Base-by-base conservation (phyloP, 2,797 vertebrate species). In the Ceyx erithaca region DNA sequence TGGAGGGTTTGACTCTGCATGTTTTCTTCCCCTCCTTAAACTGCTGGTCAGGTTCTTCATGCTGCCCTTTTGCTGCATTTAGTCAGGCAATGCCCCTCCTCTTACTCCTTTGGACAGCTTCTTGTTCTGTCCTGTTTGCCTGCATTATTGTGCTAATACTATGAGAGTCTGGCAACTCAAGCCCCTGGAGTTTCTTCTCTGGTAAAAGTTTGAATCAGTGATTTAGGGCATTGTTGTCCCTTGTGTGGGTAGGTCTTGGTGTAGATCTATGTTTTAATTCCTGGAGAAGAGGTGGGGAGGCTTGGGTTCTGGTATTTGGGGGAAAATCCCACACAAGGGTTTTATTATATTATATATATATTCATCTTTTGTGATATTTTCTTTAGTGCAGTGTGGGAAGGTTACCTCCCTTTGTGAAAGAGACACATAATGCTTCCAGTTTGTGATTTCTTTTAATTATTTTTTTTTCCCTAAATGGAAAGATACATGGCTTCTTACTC, bases 71-170 rank as follows among this genome's bases (percentile, higher is more conserved):
- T 70, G 51, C 48, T 41, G 25, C 46, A 4, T 49, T 69, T 54
- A 23, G 30, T 28, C 4, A 6, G 22, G 15, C 41, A 54, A 3
- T 31, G 67, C 23, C 19, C 25, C 20, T 25, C 2, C 49, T 33
- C 28, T n/a, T 76, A 9, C 33, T 52, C 16, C 28, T 12, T 62
- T 31, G 31, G 28, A 14, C 17, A 4, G 16, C 35, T 43, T 28
- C 54, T 55, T 48, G 5, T 69, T 66, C 67, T 49, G 9, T n/a
- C 9, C 18, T 9, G 1, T 61, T 49, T 22, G 10, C 41, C 45
- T 35, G 15, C 1, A 0, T 40, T 57, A 4, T 4, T 31, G 58
- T 2, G 2, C 22, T 30, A 19, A 16, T 2, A 5, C 18, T 2
- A 0, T 2, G 31, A 37, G 33, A 12, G 5, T 33, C 51, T 45